Base-by-base conservation (phyloP, 2,888 invertebrate species). In the Leucophenga montana region DNA sequence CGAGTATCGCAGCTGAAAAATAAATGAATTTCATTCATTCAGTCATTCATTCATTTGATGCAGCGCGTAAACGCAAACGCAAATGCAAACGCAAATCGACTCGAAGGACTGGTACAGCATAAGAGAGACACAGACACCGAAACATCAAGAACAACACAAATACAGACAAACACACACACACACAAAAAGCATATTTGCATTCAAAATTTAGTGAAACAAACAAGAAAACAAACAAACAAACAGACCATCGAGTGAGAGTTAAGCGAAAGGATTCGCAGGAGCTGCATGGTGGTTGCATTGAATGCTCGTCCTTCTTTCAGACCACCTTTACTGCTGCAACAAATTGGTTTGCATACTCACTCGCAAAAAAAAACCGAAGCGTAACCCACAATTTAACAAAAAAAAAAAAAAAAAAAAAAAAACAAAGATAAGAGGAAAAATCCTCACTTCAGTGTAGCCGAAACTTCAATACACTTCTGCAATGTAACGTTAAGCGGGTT, bases 1-100 rank as follows among this genome's bases (percentile, higher is more conserved):
- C 3, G 46, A 14, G 46, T 46, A 44, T 46, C 20, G 14, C 22
- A 64, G 14, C n/a, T 33, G 33, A 70, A 72, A 79, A 79, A 78
- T 80, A 80, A 79, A 79, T 79, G 81, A 77, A 78, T 70, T 80
- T 80, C 77, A 79, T 79, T 79, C 75, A 76, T 78, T 73, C 33
- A 33, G 8, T n/a, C n/a, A n/a, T n/a, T 39, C 39, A 11, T 39
- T 39, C 39, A 8, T 39, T 39, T 39, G 4, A 39, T 39, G 39
- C 39, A 5, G 39, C 16, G 20, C 18, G 14, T 1, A 53, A 8
- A 27, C 27, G 27, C 27, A 2, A 56, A 57, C 22, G 14, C 14
- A 27, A 18, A 56, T 18, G n/a, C 6, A 13, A n/a, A 50, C 50
- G 18, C 50, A 50, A 50, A 50, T 50, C 18, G 16, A 50, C n/a